phyloP scores from a whole-genome alignment of 2,888 invertebrate species.

The Lycophotia porphyrea region DNA sequence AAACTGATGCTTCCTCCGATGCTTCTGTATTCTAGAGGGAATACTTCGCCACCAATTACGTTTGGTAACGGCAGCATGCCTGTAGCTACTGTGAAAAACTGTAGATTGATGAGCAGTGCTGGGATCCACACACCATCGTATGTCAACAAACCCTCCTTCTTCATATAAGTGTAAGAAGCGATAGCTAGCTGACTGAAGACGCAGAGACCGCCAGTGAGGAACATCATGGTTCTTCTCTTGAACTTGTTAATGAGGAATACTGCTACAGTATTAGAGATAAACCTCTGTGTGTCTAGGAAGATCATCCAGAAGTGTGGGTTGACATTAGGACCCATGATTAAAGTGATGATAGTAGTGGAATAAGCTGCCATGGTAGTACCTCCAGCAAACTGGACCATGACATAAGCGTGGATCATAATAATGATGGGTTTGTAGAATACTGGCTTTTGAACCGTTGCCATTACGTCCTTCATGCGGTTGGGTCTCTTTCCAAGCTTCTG shows the following conservation, averaged over 20 bases:
- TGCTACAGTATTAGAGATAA: slow-evolving; percentile 90
- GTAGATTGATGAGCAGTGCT: slow-evolving; percentile 86
- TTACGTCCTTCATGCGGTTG: slow-evolving; percentile 61
- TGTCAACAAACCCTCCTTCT: slow-evolving; percentile 66
- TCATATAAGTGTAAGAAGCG: slow-evolving; percentile 82
- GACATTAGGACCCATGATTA: slow-evolving; percentile 89
- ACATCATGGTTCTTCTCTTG: slow-evolving; percentile 90
- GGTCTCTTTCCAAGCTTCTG: slow-evolving; percentile 59
- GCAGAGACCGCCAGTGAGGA: slow-evolving; percentile 90
- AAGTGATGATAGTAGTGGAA: slow-evolving; percentile 90
- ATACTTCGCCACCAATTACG: slow-evolving; percentile 93
- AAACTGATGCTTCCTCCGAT: slow-evolving; percentile 91
- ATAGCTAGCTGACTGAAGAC: slow-evolving; percentile 88
- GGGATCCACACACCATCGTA: slow-evolving; percentile 84
- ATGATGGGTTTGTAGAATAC: slow-evolving; percentile 90
- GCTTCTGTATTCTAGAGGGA: slow-evolving; percentile 90
- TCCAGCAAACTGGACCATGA: slow-evolving; percentile 92
- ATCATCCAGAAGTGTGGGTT: slow-evolving; percentile 92
- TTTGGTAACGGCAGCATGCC: slow-evolving; percentile 92
- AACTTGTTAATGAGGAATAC: slow-evolving; percentile 90
- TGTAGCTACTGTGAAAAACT: slow-evolving; percentile 89
- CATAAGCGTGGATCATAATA: slow-evolving; percentile 90
- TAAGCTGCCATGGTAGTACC: slow-evolving; percentile 92
- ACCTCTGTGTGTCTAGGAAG: slow-evolving; percentile 91
- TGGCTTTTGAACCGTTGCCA: slow-evolving; percentile 75